Conservation (phyloP, 2,113 vertebrate genomes). For the Lepus timidus region DNA sequence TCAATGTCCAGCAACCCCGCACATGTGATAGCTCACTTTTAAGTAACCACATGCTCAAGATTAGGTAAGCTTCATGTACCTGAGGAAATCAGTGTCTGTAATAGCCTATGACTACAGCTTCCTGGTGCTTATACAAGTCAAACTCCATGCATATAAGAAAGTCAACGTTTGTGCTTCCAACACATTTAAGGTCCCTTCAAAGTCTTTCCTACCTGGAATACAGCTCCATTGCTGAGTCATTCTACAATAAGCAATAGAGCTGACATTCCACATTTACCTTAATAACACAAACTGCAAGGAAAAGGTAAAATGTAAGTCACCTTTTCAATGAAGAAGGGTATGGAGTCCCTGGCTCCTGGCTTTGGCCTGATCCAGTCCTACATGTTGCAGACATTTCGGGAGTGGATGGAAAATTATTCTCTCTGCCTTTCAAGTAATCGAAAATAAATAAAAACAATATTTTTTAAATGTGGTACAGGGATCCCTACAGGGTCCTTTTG, state of each 20-base stretch:
- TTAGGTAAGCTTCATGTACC: neutral
- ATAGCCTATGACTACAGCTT: neutral
- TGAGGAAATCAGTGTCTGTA: neutral
- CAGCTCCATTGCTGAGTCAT: neutral
- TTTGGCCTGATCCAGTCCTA: no score
- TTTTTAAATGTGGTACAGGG: neutral
- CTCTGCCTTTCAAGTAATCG: no score
- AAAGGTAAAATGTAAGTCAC: conserved; percentile 4
- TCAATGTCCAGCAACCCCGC: neutral
- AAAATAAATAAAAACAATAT: no score
- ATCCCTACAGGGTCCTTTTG: neutral
- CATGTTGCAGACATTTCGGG: no score
- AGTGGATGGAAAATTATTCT: no score
- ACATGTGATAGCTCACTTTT: neutral
- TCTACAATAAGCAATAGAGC: conserved; percentile 7
- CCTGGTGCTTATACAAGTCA: neutral
- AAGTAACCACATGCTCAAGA: neutral
- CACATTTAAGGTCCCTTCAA: neutral
- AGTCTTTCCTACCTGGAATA: neutral
- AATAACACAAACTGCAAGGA: conserved; percentile 32
- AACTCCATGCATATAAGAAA: neutral
- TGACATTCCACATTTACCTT: conserved; percentile 45
- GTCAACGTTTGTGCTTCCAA: neutral
- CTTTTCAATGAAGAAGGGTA: neutral
- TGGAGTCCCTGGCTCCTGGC: no score